These are phyloP conservation scores for Pelodiscus sinensis DNA, from an alignment of 2,113 vertebrate genomes.

Conservation along the genomic window DNA sequence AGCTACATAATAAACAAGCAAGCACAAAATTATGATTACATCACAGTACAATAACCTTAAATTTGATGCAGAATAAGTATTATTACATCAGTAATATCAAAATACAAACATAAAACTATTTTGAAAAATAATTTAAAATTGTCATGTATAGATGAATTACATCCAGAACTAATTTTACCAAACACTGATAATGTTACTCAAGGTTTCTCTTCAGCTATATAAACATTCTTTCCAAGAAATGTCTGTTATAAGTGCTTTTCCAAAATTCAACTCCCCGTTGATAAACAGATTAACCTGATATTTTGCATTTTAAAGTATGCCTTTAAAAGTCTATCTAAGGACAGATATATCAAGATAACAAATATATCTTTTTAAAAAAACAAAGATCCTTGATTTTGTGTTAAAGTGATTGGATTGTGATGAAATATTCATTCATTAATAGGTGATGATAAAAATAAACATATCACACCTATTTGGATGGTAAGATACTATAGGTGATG, in stretches of 20 bases:
- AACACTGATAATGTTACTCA: not conserved
- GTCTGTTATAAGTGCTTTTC: not conserved
- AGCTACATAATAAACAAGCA: not conserved
- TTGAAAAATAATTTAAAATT: not conserved
- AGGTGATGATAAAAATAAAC: not conserved
- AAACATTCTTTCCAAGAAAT: not conserved
- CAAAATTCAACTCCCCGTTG: not conserved
- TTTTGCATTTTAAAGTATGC: not conserved
- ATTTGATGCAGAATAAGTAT: not conserved
- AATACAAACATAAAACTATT: not conserved
- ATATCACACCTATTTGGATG: not conserved
- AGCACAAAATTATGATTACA: not conserved
- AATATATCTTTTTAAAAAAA: not conserved
- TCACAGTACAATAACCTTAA: not conserved
- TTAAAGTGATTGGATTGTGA: not conserved
- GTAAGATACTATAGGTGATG: not conserved
- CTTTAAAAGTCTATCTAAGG: not conserved
- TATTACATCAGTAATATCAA: not conserved
- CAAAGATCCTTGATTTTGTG: not conserved
- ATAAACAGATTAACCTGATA: not conserved
- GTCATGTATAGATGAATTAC: not conserved
- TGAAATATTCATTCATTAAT: not conserved
- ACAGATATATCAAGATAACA: not conserved
- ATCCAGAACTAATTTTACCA: not conserved
- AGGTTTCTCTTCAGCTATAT: not conserved